Conservation (phyloP, 2,888 invertebrate species). For the Phasia obesa region DNA sequence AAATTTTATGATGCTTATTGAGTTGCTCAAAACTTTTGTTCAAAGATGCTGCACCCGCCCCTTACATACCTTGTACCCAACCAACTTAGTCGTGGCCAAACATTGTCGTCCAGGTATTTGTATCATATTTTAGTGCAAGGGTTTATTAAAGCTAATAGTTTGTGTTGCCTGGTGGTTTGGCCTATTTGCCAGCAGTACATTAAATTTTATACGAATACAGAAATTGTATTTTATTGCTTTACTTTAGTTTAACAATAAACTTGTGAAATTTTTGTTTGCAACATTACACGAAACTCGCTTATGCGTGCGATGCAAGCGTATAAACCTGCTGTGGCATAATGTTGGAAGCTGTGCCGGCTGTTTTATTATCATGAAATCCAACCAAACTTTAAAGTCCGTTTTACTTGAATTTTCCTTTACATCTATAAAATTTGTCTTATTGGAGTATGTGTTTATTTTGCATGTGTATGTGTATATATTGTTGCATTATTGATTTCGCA, state of each 20-base stretch:
- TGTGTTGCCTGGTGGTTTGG: constrained; percentile 28
- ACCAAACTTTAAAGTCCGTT: constrained; percentile 44
- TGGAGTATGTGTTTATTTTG: background rate
- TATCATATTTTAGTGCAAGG: constrained; percentile 14
- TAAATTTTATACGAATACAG: background rate
- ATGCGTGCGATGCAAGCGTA: background rate
- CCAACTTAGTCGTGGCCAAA: constrained; percentile 21
- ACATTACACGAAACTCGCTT: background rate
- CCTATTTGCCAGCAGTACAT: constrained; percentile 40
- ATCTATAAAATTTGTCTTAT: constrained; percentile 22
- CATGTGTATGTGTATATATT: background rate
- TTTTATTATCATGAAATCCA: constrained; percentile 55
- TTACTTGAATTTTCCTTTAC: constrained; percentile 13
- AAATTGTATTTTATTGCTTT: constrained; percentile 62
- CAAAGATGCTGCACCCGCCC: constrained; percentile 21
- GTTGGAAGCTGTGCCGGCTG: constrained; percentile 32
- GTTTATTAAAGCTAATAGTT: constrained; percentile 58
- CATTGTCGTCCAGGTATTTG: too few species aligned
- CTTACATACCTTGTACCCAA: background rate
- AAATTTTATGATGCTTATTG: constrained; percentile 66
- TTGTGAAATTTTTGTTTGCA: constrained; percentile 18
- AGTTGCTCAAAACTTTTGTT: constrained; percentile 61
- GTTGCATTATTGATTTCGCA: constrained; percentile 53
- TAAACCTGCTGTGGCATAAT: background rate
- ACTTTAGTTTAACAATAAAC: constrained; percentile 56